A percentile compares a stretch with the other conserved stretches of the same genome.
Evolutionary conservation across 2,797 vertebrate genomes (phyloP).

Genomic region (Anisognathus igniventris): DNA sequence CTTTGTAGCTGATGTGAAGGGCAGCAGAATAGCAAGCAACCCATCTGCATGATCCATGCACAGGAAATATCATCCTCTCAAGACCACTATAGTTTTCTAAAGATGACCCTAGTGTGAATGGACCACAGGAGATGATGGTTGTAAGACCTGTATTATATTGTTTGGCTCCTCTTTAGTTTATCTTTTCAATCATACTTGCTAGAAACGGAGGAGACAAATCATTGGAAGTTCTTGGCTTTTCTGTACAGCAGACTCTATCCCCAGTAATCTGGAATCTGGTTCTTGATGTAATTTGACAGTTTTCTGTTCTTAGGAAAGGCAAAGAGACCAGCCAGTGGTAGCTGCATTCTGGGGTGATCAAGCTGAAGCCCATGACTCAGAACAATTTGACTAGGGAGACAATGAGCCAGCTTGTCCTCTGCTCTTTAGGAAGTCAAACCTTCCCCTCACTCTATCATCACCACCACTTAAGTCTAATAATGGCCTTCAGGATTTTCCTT

Average conservation of each 20-base stretch:
- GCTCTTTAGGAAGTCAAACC: background rate
- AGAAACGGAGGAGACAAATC: background rate
- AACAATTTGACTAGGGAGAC: background rate
- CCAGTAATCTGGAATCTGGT: background rate
- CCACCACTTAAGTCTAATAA: background rate
- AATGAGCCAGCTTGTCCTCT: background rate
- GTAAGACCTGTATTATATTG: background rate
- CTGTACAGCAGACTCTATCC: background rate
- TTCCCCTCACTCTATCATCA: background rate
- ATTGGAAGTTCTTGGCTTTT: background rate
- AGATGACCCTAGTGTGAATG: background rate
- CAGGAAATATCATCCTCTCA: background rate
- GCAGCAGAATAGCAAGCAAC: background rate
- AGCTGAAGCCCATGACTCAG: background rate
- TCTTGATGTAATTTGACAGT: background rate
- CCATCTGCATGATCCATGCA: background rate
- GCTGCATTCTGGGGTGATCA: background rate
- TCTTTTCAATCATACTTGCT: background rate
- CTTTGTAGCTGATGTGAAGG: background rate
- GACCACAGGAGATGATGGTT: background rate
- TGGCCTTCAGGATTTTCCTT: background rate
- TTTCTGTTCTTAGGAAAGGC: background rate
- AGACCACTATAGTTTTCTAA: background rate
- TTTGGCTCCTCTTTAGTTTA: background rate
- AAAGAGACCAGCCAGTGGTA: background rate